Evolutionary conservation across 2,797 vertebrate genomes (phyloP), one percentile per base, ranked within the genome.

Genomic region (Pangasius krempfi): DNA sequence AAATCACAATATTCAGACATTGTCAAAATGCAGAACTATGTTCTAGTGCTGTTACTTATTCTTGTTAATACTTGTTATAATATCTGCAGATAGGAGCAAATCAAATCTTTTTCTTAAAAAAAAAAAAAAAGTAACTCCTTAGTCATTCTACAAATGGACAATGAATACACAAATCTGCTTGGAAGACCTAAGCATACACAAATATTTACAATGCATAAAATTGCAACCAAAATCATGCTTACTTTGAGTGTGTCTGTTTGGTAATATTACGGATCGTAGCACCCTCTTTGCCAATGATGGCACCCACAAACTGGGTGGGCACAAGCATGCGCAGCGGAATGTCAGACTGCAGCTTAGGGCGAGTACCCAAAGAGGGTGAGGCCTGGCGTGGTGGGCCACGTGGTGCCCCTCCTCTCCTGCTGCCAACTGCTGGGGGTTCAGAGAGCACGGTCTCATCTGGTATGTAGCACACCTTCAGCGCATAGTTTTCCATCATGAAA

Each of bases 161-260:
- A 78, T 52, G 1, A 52, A 79, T 33, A 54, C 14, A 79, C 6
- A 50, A 5, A 50, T 78, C 52, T 52, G 13, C 13, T 27, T 47
- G 73, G 8, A 56, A 25, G 0, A 62, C 12, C 33, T 7, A 5
- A 40, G 20, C 3, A 1, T 3, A 4, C 30, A 56, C 0, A 20
- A 22, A 37, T 22, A 37, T 13, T n/a, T 78, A 30, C 22, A 80
- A 1, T 66, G 4, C 25, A n/a, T 9, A 47, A 58, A 58, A 14
- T 27, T 3, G 2, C 30, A 50, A 20, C 25, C 5, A 52, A 85
- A 27, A 16, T 2, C 16, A 64, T 44, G 25, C 96, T 94, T 96
- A 99, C 99, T 99, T 99, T 92, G 98, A 99, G 94, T 99, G 98
- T 0, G 99, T 99, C 95, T 99, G 98, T 93, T 99, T 99, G 92